Base-by-base conservation (phyloP, 1,140 invertebrate species). In the Xylocopa sonorina region DNA sequence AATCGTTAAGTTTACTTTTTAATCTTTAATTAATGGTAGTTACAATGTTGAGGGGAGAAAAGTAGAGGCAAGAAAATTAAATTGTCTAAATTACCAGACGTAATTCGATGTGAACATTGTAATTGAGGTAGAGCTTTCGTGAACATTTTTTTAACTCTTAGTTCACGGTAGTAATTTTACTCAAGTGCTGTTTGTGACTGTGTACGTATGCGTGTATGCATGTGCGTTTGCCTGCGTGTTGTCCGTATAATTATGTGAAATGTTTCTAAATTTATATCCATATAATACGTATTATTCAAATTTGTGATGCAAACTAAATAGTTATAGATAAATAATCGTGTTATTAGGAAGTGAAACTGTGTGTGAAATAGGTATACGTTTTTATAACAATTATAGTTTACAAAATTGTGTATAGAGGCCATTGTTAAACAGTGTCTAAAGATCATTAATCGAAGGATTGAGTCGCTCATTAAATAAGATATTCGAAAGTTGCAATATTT, bases 161-260 rank as follows among this genome's bases (percentile, higher is more conserved):
- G 0, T 58, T 48, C 10, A 10, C 21, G 18, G 29, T 58, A 60
- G 55, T 72, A 72, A 72, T 48, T 60, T 48, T 14, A 71, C 58
- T 29, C 21, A n/a, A 55, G 41, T 34, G 21, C 18, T 58, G 12
- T 71, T 29, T 32, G 53, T 41, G 10, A 12, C 21, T 27, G 29
- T 50, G 16, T 12, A 9, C 14, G 10, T 6, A 2, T 18, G 18
- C 1, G 46, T 34, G 12, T 14, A 14, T 43, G 34, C 5, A 5
- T 24, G n/a, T 24, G n/a, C 27, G n/a, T n/a, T n/a, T n/a, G n/a
- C n/a, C n/a, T n/a, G n/a, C n/a, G n/a, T n/a, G n/a, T 43, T 63
- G 38, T 43, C 14, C 53, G 27, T 24, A 12, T 21, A 24, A 63
- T 41, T 34, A 63, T 43, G 14, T 43, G 3, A 48, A 50, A 18